These are phyloP conservation scores for Philhelius pedissequus DNA, from an alignment of 2,888 invertebrate genomes.

Conservation along the genomic window DNA sequence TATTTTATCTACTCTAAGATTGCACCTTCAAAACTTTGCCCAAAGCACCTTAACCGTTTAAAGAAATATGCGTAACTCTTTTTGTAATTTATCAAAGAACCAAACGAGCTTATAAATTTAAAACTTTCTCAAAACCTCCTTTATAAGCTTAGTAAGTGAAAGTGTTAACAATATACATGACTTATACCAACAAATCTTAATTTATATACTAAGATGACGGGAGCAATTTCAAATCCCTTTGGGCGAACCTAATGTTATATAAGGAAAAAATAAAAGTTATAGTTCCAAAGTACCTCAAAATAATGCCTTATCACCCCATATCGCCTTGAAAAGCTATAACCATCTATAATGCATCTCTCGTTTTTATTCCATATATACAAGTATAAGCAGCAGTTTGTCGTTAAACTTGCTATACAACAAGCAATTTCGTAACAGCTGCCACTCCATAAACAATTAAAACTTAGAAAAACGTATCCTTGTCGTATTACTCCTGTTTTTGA, in stretches of 20 bases:
- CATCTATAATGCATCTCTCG: constrained; percentile 1
- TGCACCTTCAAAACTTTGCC: too few relatives aligned
- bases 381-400: constrained; percentile 41
- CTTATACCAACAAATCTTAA: too few relatives aligned
- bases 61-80: too few relatives aligned
- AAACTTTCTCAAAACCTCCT: too few relatives aligned
- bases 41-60: too few relatives aligned
- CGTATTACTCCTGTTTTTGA: constrained; percentile 12
- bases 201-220: too few relatives aligned
- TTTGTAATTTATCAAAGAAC: too few relatives aligned
- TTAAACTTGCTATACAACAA: constrained; percentile 37
- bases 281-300: neutral
- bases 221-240: neutral
- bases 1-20: too few relatives aligned
- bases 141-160: too few relatives aligned
- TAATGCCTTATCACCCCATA: neutral
- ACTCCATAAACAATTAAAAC: constrained; percentile 57
- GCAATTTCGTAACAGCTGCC: constrained; percentile 44
- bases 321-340: neutral
- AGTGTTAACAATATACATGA: too few relatives aligned
- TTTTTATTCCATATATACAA: neutral
- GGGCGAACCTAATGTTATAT: neutral
- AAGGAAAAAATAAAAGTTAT: neutral
- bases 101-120: too few relatives aligned
- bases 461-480: constrained; percentile 37